Evolutionary conservation across 1,140 invertebrate species (phyloP).

Genomic region (Drosophila parvula): DNA sequence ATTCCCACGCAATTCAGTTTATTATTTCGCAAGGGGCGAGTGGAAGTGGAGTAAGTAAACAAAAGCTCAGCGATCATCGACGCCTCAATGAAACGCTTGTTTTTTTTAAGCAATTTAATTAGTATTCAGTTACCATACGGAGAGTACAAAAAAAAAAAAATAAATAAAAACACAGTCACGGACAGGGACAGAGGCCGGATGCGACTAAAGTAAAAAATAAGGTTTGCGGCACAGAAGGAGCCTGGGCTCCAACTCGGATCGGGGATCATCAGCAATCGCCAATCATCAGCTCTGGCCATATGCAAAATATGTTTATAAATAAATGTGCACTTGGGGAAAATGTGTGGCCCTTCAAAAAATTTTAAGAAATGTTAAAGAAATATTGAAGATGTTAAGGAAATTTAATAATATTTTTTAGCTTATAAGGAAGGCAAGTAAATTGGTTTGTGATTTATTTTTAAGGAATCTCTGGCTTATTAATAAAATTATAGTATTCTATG

Average conservation of each 20-base stretch:
- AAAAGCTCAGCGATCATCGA: slow-evolving; percentile 75
- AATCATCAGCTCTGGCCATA: slow-evolving; percentile 39
- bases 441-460: too few relatives aligned
- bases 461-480: too few relatives aligned
- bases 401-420: not conserved
- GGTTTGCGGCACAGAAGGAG: slow-evolving; percentile 15
- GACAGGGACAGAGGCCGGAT: slow-evolving; percentile 46
- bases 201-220: slow-evolving; percentile 25
- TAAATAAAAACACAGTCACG: slow-evolving; percentile 10
- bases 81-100: slow-evolving; percentile 55
- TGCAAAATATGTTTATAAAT: slow-evolving; percentile 68
- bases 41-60: slow-evolving; percentile 53
- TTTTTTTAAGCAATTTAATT: slow-evolving; percentile 61
- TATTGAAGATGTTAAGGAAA: not conserved
- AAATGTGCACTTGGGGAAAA: slow-evolving; percentile 27
- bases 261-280: slow-evolving; percentile 28
- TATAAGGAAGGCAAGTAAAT: too few relatives aligned
- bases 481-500: too few relatives aligned
- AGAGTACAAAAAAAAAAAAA: slow-evolving; percentile 29
- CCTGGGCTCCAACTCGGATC: slow-evolving; percentile 13
- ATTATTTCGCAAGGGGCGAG: slow-evolving; percentile 44
- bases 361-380: not conserved
- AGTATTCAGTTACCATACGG: slow-evolving; percentile 78
- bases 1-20: slow-evolving; percentile 74
- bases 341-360: not conserved